Base-by-base conservation (phyloP, 2,113 vertebrate genomes). In the Girardinichthys multiradiatus region DNA sequence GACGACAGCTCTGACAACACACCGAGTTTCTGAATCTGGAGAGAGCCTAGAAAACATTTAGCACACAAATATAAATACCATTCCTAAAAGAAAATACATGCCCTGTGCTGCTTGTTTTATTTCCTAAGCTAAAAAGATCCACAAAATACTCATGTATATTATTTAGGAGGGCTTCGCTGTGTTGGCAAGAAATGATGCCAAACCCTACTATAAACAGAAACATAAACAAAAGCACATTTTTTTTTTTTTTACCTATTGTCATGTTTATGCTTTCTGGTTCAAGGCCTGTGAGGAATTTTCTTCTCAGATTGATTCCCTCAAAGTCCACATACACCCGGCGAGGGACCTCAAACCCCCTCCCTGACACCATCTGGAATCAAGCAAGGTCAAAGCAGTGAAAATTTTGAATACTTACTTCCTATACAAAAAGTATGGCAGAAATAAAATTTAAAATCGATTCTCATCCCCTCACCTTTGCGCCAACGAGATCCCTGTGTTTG, bases 321-420 rank as follows among this genome's bases (percentile, higher is more conserved):
- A 97, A 97, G 89, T 98, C 96, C 27, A 98, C 96, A 8, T 95
- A 98, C 27, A 97, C 94, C 26, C 96, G 87, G n/a, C 96, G 95
- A 31, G 95, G 79, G 45, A 97, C 96, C 85, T 96, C 94, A 86
- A 98, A 98, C 4, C 92, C 94, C 3, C 93, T 94, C 0, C 92
- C 93, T 13, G 91, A 86, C 29, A 97, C 95, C 0, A 93, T 93
- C 95, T 97, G 90, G 21, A 68, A 75, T 35, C 24, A 15, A 51
- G 10, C 68, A 72, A 75, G 31, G 31, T 57, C 17, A 45, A 45
- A 45, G 5, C 15, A 45, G 17, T 19, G 39, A 42, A 15, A 42
- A 42, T 42, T 42, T 15, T 15, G 39, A 42, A 15, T 1, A 45
- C 15, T 15, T 9, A 15, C 33, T n/a, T 14, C 3, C 10, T 26